Evolutionary conservation across 2,888 invertebrate genomes (phyloP).

Genomic region (Hyposoter didymator): DNA sequence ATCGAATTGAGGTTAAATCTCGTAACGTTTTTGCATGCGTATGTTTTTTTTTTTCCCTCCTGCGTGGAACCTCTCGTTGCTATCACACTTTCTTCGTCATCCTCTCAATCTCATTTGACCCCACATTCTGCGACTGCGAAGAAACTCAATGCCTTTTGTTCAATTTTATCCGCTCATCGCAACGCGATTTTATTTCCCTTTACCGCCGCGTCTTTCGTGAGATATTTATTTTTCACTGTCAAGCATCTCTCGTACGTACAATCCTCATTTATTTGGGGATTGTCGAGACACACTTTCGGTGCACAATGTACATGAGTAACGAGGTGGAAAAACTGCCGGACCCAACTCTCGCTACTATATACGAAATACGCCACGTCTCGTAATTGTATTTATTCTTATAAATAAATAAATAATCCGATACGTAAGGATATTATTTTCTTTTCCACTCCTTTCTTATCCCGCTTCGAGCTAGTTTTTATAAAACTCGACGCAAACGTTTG

Average conservation of each 20-base stretch:
- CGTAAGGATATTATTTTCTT: not conserved
- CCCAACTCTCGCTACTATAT: constrained; percentile 1
- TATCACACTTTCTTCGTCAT: constrained; percentile 50
- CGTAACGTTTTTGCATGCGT: not conserved
- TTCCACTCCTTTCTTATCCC: not conserved
- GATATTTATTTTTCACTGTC: constrained; percentile 64
- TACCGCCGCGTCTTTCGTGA: constrained; percentile 43
- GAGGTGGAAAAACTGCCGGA: constrained; percentile 16
- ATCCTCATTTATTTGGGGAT: constrained; percentile 58
- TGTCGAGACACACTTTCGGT: constrained; percentile 46
- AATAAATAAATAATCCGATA: not conserved
- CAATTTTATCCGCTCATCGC: constrained; percentile 49
- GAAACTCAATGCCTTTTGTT: constrained; percentile 50
- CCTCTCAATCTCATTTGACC: constrained; percentile 48
- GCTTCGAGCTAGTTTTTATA: not conserved
- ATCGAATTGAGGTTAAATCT: constrained; percentile 17
- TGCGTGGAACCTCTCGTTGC: constrained; percentile 24
- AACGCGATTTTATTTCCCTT: constrained; percentile 43
- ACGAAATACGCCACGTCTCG: not conserved
- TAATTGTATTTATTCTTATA: constrained; percentile 10
- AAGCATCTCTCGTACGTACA: constrained; percentile 60
- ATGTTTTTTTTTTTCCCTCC: not conserved
- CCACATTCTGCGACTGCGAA: constrained; percentile 45
- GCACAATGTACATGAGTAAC: constrained; percentile 30
- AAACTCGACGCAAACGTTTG: not conserved